Conservation (phyloP, 2,797 vertebrate genomes). For the Dermochelys coriacea region DNA sequence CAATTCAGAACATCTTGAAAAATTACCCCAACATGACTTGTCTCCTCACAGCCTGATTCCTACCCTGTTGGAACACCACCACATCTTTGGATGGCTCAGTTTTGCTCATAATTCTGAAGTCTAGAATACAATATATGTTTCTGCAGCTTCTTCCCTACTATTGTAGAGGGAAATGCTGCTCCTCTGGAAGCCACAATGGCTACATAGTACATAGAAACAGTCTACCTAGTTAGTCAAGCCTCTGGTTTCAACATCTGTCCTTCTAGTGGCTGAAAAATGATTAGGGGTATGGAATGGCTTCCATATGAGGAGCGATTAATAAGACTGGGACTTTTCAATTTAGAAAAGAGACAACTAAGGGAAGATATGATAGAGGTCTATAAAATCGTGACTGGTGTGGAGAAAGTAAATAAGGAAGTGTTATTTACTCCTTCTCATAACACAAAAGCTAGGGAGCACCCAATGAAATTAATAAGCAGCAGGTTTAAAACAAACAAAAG, state of each 20-base stretch:
- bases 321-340: no score
- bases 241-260: neutral
- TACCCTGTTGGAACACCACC: neutral
- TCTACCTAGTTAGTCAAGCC: neutral
- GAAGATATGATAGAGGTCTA: no score
- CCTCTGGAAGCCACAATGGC: neutral
- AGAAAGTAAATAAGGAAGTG: no score
- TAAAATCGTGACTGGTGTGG: no score
- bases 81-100: neutral
- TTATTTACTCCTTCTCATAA: no score
- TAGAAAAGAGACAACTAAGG: no score
- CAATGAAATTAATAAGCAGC: no score
- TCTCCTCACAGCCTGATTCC: neutral
- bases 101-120: neutral
- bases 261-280: neutral
- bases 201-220: neutral
- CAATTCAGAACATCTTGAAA: accelerated
- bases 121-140: neutral
- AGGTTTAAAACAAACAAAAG: no score
- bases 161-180: neutral
- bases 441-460: no score
- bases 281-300: no score
- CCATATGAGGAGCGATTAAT: no score
- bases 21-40: accelerated
- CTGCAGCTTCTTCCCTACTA: neutral